Base-by-base conservation (phyloP, 2,888 invertebrate species). In the Synanthedon tipuliformis region DNA sequence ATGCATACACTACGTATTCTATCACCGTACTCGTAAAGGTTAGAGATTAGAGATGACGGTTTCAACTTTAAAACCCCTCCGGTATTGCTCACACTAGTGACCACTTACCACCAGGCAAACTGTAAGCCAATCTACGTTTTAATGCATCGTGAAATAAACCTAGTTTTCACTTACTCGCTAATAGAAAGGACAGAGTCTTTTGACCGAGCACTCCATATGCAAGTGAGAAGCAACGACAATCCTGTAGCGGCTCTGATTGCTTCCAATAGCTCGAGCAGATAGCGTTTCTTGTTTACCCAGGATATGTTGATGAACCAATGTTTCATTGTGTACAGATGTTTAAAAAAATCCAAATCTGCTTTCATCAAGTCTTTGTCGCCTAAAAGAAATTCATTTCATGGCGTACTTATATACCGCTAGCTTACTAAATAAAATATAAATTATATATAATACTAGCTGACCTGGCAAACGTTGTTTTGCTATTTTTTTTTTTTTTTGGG, bases 141-240 rank as follows among this genome's bases (percentile, higher is more conserved):
- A 23, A 23, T 23, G 4, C 4, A 23, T 23, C 1, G 23, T 23
- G 23, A 34, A 34, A 34, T 34, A 10, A 34, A 34, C 34, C 34
- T 34, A 7, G 0, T 2, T 34, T 34, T 11, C 27, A 60, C 76
- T 65, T 53, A 83, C 85, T 75, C 71, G 64, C 61, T 65, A 23
- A 66, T 59, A 48, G 85, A 85, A 23, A 75, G 54, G 0, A 85
- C 71, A 11, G 83, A 74, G 59, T 86, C 86, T 56, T 85, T 86
- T 1, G 78, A 75, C 0, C 77, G 70, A 55, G 80, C 81, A 55
- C 78, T 84, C 86, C 86, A 86, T 52, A 83, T 71, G 1, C 79
- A 77, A 53, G 84, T 85, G n/a, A 86, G 64, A 0, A 86, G 59
- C n/a, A 81, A 57, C 0, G 83, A 82, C 0, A 86, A 57, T 0